Percentiles rank a stretch among this genome's conserved stretches.
Conservation (phyloP, 1,140 invertebrate species). For the Ostrea denselamellosa region DNA sequence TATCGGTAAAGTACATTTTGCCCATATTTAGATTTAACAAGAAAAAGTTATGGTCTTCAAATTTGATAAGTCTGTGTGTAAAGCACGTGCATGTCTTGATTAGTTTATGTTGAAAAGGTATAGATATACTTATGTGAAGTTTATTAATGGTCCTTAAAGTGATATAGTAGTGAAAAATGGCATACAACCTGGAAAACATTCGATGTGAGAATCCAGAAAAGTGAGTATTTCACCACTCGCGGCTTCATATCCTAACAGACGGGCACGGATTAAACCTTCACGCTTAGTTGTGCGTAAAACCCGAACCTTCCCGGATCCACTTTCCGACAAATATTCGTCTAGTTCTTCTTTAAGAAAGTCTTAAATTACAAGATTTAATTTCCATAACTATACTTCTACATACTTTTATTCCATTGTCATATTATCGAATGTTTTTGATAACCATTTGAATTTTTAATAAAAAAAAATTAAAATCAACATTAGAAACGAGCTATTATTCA, state of each 20-base stretch:
- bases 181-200: slow-evolving; percentile 90
- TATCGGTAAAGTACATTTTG: no score
- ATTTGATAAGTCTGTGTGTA: no score
- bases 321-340: slow-evolving; percentile 89
- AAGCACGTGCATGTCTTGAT: no score
- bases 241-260: slow-evolving; percentile 89
- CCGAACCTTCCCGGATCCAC: slow-evolving; percentile 85
- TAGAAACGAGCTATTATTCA: neutral
- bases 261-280: slow-evolving; percentile 93
- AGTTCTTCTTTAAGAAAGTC: slow-evolving; percentile 94
- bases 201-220: slow-evolving; percentile 98
- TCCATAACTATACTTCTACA: neutral
- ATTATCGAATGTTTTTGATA: neutral
- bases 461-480: neutral
- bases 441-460: neutral
- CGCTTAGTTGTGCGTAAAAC: slow-evolving; percentile 86
- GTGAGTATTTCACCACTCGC: slow-evolving; percentile 93
- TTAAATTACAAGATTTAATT: slow-evolving; percentile 73
- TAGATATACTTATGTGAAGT: no score
- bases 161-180: neutral
- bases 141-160: no score
- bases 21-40: no score
- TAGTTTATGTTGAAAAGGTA: no score
- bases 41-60: no score
- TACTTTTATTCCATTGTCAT: neutral